phyloP scores from a whole-genome alignment of 2,888 invertebrate species.

The Nephrotoma guestfalica region DNA sequence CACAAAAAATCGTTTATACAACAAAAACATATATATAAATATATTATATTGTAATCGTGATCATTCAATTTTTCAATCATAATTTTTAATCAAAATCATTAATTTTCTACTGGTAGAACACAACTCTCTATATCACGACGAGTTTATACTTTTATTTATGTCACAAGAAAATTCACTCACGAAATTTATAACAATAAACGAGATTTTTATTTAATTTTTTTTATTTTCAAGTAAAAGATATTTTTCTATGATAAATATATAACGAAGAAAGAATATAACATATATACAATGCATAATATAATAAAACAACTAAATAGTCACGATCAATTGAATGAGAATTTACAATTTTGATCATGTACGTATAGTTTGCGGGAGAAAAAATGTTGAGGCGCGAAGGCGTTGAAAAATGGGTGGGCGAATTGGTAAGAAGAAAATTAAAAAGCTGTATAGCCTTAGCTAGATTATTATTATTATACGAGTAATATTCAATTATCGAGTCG shows the following conservation, averaged over 20 bases:
- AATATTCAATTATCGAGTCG: not conserved
- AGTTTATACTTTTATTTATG: not conserved
- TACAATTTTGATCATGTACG: not conserved
- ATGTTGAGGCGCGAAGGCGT: not conserved
- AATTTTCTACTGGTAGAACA: not conserved
- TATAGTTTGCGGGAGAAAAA: not conserved
- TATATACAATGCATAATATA: not conserved
- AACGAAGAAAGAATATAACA: not conserved
- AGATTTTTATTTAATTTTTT: not conserved
- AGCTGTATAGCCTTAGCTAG: not conserved
- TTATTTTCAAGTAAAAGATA: not conserved
- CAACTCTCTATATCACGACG: not conserved
- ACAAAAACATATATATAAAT: not conserved
- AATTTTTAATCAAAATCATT: conserved; percentile 2
- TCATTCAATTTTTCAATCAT: conserved; percentile 2
- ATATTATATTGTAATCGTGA: not conserved
- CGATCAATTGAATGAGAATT: not conserved
- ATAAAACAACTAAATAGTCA: not conserved
- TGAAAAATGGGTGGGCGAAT: conserved; percentile 3
- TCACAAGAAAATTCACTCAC: conserved; percentile 1
- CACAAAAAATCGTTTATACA: not conserved
- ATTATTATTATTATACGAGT: not conserved
- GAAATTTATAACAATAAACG: not conserved
- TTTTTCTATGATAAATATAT: not conserved
- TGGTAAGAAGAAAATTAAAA: not conserved